A percentile compares a stretch with the other conserved stretches of the same genome.
phyloP scores from a whole-genome alignment of 2,888 invertebrate genomes.

The Cheilosia vernalis region DNA sequence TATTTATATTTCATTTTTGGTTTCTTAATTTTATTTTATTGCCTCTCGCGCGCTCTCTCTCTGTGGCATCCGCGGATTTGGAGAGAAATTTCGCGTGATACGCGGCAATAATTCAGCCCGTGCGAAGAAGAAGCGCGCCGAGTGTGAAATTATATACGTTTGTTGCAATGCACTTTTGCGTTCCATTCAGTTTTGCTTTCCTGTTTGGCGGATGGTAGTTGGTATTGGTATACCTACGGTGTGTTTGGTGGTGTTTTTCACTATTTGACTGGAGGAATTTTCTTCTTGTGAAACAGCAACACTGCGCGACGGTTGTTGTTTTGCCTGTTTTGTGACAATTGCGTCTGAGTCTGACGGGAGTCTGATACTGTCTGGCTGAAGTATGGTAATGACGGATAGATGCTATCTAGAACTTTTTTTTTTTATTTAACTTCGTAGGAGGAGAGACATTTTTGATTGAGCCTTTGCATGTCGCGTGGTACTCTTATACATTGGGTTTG shows the following conservation, averaged over 20 bases:
- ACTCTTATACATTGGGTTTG: no score
- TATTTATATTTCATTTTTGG: constrained; percentile 47
- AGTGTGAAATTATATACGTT: constrained; percentile 77
- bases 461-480: constrained; percentile 68
- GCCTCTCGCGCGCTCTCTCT: constrained; percentile 5
- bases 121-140: constrained; percentile 67
- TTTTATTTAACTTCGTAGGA: constrained; percentile 19
- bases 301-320: constrained; percentile 3
- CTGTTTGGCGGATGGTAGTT: neutral
- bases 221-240: no score
- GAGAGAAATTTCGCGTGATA: constrained; percentile 72
- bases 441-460: constrained; percentile 60
- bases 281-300: constrained; percentile 51
- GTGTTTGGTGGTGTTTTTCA: constrained; percentile 4
- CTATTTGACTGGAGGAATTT: constrained; percentile 23
- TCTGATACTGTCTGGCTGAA: constrained; percentile 51
- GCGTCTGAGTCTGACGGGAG: constrained; percentile 41
- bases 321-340: constrained; percentile 28
- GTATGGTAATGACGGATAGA: constrained; percentile 24
- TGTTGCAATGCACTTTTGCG: constrained; percentile 73
- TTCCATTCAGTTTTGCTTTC: constrained; percentile 52
- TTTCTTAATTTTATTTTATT: constrained; percentile 71
- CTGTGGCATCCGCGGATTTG: neutral
- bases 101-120: constrained; percentile 67
- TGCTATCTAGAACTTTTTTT: constrained; percentile 25